Percentiles rank a stretch among this genome's conserved stretches.
Evolutionary conservation across 2,888 invertebrate species (phyloP).

Genomic region (Tortricodes alternella): DNA sequence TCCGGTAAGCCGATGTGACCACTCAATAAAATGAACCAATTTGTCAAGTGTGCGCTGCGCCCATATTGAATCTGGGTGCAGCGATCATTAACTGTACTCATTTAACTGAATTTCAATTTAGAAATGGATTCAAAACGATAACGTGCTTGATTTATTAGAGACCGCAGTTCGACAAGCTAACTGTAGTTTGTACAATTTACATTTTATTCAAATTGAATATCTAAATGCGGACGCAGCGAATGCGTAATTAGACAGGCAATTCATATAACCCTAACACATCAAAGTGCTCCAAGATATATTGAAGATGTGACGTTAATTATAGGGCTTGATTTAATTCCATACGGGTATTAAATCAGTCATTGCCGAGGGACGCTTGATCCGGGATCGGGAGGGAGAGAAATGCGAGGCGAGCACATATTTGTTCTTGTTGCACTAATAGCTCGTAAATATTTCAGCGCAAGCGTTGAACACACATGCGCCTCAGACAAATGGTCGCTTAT

Average conservation of each 20-base stretch:
- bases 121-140: constrained; percentile 45
- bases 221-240: constrained; percentile 30
- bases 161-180: constrained; percentile 2
- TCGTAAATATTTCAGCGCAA: constrained; percentile 78
- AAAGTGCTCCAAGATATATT: constrained; percentile 44
- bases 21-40: constrained; percentile 80
- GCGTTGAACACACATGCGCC: constrained; percentile 65
- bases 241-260: constrained; percentile 31
- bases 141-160: constrained; percentile 18
- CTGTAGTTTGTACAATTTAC: constrained; percentile 1
- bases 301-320: constrained; percentile 54
- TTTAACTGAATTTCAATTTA: constrained; percentile 54
- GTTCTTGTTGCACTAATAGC: constrained; percentile 75
- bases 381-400: constrained; percentile 45
- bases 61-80: constrained; percentile 65
- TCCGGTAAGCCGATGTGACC: constrained; percentile 57
- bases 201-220: constrained; percentile 29
- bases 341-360: constrained; percentile 70
- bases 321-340: constrained; percentile 50
- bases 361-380: constrained; percentile 58
- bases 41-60: constrained; percentile 67
- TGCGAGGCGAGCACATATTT: constrained; percentile 51
- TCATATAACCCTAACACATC: constrained; percentile 41
- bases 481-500: constrained; percentile 74
- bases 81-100: constrained; percentile 49